Conservation (phyloP, 2,113 vertebrate species). For the Melanotaenia duboulayi region DNA sequence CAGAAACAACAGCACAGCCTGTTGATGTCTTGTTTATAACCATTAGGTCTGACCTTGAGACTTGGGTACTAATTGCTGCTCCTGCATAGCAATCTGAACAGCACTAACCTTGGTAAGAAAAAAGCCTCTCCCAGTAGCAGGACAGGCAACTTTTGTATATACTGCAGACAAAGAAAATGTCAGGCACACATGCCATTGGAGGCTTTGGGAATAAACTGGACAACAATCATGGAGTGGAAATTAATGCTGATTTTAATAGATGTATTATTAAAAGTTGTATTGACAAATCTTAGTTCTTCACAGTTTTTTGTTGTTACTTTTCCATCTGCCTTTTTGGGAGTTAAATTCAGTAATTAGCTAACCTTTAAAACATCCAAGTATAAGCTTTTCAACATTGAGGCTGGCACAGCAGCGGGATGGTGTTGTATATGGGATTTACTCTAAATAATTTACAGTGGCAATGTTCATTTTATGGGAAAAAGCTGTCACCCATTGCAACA, state of each 20-base stretch:
- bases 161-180: conserved; percentile 30
- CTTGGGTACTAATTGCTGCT: conserved; percentile 55
- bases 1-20: conserved; percentile 36
- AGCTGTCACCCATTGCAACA: conserved; percentile 10
- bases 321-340: background rate
- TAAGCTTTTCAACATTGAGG: background rate
- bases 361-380: background rate
- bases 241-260: background rate
- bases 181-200: background rate
- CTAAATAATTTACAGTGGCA: conserved; percentile 1
- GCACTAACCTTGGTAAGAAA: conserved; percentile 41
- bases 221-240: background rate
- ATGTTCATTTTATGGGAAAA: conserved; percentile 3
- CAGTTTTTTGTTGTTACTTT: background rate
- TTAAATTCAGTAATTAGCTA: background rate
- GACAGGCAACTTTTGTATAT: conserved; percentile 24
- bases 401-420: background rate
- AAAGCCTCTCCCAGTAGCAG: conserved; percentile 34
- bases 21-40: conserved; percentile 60
- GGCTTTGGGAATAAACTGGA: conserved; percentile 6
- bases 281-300: background rate
- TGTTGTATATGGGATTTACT: conserved; percentile 11
- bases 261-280: background rate
- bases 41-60: conserved; percentile 64
- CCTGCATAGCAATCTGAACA: conserved; percentile 47